phyloP scores from a whole-genome alignment of 2,113 vertebrate genomes.

The Plestiodon gilberti region DNA sequence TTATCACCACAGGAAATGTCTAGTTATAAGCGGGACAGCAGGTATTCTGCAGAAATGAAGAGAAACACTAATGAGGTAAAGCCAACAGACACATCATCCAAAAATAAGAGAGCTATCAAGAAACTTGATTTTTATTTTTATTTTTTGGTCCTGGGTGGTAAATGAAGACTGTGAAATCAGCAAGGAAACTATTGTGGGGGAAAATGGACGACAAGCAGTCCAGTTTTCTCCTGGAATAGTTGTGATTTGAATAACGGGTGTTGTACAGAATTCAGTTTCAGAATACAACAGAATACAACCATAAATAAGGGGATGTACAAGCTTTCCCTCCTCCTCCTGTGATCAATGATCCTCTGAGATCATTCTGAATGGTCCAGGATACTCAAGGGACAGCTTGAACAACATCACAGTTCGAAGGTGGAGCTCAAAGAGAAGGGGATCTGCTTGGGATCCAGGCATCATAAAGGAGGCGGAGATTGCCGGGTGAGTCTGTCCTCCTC shows the following conservation, averaged over 20 bases:
- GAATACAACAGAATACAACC: no score
- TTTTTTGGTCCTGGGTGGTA: conserved; percentile 45
- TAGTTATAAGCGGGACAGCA: conserved; percentile 58
- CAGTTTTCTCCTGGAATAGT: no score
- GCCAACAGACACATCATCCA: conserved; percentile 54
- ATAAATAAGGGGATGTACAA: neutral
- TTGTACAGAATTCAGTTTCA: neutral
- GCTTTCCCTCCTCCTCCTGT: neutral
- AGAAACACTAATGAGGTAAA: conserved; percentile 59
- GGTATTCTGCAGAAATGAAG: conserved; percentile 67
- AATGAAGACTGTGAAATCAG: conserved; percentile 49
- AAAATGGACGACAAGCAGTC: no score
- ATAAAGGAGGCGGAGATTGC: no score
- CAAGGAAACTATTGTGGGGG: no score
- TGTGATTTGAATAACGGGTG: neutral
- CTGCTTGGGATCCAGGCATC: no score
- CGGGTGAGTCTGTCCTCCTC: no score
- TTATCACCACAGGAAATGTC: conserved; percentile 69
- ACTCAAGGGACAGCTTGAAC: no score
- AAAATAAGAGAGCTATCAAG: conserved; percentile 50
- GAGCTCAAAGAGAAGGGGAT: no score
- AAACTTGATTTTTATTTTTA: conserved; percentile 31
- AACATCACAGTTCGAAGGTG: no score
- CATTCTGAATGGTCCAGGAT: no score
- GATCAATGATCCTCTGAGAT: neutral